Base-by-base conservation (phyloP, 2,888 invertebrate species). In the Alloplasta piceator region DNA sequence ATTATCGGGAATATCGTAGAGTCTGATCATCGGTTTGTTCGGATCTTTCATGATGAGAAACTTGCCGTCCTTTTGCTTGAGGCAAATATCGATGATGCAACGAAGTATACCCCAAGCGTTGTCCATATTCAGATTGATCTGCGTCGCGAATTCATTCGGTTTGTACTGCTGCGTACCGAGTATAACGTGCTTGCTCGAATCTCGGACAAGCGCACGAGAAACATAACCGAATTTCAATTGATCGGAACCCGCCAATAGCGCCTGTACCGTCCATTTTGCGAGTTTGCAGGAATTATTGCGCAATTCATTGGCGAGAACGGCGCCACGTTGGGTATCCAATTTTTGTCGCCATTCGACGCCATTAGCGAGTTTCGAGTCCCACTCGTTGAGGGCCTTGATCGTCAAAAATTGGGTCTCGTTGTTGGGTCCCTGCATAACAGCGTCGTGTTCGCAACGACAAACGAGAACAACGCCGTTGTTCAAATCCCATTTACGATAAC, bases 261-360 rank as follows among this genome's bases (percentile, higher is more conserved):
- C 97, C 93, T 97, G 98, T 0, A 98, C 98, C 0, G 99, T 99
- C 99, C 99, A 99, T 92, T 99, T 99, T 83, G 99, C 99, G 81
- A 99, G 94, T 93, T 99, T 99, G 94, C 98, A 99, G n/a, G 98
- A 98, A 93, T 99, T 99, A 93, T 99, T 99, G 86, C 99, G 95
- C 84, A 99, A 93, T 92, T 99, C 99, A 89, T 99, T 99, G 14
- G 99, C 99, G 68, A 99, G 93, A 6, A 99, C 99, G 6, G 99
- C 99, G 80, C 99, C 99, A 73, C 99, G 95, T 93, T 99, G 99
- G 0, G 97, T 98, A 93, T 99, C 99, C 82, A 99, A 93, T 89
- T 99, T 99, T 91, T 98, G 98, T 68, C 99, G 95, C 99, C 99
- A 99, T 90, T 99, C 99, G 4, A 99, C 98, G 6, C 99, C 98